These are phyloP conservation scores for Apotomis capreana DNA, from an alignment of 2,888 invertebrate genomes.

Conservation along the genomic window DNA sequence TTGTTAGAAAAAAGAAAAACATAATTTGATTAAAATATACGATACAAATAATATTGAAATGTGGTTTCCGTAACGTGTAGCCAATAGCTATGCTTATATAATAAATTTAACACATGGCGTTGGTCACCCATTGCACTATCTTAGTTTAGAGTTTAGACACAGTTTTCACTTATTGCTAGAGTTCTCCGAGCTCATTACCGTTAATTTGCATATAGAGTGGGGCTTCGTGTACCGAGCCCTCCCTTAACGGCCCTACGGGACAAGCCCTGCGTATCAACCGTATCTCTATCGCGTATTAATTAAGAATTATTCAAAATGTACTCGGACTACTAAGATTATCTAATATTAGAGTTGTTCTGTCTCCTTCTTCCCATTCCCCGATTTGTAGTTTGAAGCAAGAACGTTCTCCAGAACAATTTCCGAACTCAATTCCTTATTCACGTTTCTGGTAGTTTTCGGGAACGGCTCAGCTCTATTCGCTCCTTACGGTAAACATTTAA, in stretches of 20 bases:
- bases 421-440: too few species aligned
- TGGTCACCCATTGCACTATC: not conserved
- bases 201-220: constrained; percentile 58
- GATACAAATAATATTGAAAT: too few species aligned
- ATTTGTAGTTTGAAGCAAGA: too few species aligned
- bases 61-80: not conserved
- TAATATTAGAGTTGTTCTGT: too few species aligned
- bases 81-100: not conserved
- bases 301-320: constrained; percentile 22
- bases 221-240: constrained; percentile 47
- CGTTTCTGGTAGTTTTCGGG: too few species aligned
- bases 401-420: too few species aligned
- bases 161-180: constrained; percentile 40
- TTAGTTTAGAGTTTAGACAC: constrained; percentile 1
- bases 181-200: constrained; percentile 49
- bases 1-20: too few species aligned
- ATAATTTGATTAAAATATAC: not conserved
- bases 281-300: constrained; percentile 25
- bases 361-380: too few species aligned
- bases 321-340: not conserved
- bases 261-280: constrained; percentile 28
- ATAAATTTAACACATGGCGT: not conserved
- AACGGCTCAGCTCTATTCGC: too few species aligned
- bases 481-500: not conserved
- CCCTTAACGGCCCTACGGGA: constrained; percentile 45